These are phyloP conservation scores for Callosobruchus maculatus DNA, from an alignment of 2,888 invertebrate genomes.

Conservation along the genomic window DNA sequence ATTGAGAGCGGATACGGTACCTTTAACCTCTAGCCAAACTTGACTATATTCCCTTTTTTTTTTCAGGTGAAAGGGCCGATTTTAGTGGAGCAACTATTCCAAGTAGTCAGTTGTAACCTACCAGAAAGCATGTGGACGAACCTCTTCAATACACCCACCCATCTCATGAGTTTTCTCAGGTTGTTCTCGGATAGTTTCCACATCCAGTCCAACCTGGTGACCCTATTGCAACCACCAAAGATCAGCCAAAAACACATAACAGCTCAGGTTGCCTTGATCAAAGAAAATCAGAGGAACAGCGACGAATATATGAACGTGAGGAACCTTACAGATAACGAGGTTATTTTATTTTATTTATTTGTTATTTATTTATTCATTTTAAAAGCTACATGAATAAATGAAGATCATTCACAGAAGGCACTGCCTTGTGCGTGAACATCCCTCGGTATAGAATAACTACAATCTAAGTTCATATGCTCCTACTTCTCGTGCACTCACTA, in stretches of 20 bases:
- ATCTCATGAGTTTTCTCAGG: constrained; percentile 85
- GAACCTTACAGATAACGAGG: constrained; percentile 24
- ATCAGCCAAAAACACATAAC: constrained; percentile 52
- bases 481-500: too few species aligned
- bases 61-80: constrained; percentile 59
- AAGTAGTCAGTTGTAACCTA: constrained; percentile 64
- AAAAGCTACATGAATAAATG: too few species aligned
- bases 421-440: too few species aligned
- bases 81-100: constrained; percentile 83
- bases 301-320: constrained; percentile 37
- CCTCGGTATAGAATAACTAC: too few species aligned
- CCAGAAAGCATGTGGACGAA: constrained; percentile 62
- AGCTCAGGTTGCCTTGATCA: constrained; percentile 32
- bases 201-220: constrained; percentile 89
- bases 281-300: constrained; percentile 25
- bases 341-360: neutral
- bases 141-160: constrained; percentile 87
- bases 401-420: too few species aligned
- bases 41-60: too few species aligned
- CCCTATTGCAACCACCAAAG: constrained; percentile 74
- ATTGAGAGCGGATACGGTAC: too few species aligned
- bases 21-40: too few species aligned
- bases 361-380: too few species aligned
- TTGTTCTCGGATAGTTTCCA: constrained; percentile 93
- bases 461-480: too few species aligned